Percentiles rank a stretch among this genome's conserved stretches.
These are phyloP conservation scores for Coelopa frigida DNA, from an alignment of 1,140 invertebrate genomes.

Conservation along the genomic window DNA sequence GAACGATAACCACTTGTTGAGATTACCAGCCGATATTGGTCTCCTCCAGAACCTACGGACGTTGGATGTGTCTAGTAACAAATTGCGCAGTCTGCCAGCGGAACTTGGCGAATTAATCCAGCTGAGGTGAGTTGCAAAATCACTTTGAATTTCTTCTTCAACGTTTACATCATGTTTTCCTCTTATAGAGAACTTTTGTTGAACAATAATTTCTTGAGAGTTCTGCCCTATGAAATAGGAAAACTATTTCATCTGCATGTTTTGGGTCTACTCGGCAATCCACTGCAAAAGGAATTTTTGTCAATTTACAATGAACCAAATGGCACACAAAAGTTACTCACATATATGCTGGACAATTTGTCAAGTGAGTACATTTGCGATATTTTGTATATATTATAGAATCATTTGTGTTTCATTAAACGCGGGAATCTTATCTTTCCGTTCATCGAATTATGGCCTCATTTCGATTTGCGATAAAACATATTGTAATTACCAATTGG, in stretches of 20 bases:
- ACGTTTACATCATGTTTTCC: slow-evolving; percentile 16
- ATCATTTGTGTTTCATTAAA: too few relatives aligned
- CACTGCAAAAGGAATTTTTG: slow-evolving; percentile 85
- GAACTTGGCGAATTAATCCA: slow-evolving; percentile 93
- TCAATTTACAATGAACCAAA: slow-evolving; percentile 86
- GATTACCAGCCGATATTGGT: slow-evolving; percentile 82
- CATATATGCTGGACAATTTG: slow-evolving; percentile 89
- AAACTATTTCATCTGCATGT: slow-evolving; percentile 94
- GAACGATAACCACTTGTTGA: slow-evolving; percentile 86
- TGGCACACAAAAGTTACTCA: slow-evolving; percentile 87
- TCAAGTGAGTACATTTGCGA: slow-evolving; percentile 61
- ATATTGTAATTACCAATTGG: too few relatives aligned
- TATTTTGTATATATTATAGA: neutral
- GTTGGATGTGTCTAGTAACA: slow-evolving; percentile 90
- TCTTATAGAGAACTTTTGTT: slow-evolving; percentile 81
- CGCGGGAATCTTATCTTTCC: too few relatives aligned
- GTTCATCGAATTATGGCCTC: too few relatives aligned
- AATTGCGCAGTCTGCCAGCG: slow-evolving; percentile 84
- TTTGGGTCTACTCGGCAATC: slow-evolving; percentile 87
- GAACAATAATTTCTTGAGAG: slow-evolving; percentile 87
- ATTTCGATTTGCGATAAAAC: too few relatives aligned
- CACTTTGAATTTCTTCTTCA: neutral
- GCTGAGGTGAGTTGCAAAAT: slow-evolving; percentile 58
- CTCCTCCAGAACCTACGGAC: slow-evolving; percentile 73
- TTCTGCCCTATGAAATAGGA: slow-evolving; percentile 93